Evolutionary conservation across 1,140 invertebrate genomes (phyloP).

Genomic region (Camponotus pennsylvanicus): DNA sequence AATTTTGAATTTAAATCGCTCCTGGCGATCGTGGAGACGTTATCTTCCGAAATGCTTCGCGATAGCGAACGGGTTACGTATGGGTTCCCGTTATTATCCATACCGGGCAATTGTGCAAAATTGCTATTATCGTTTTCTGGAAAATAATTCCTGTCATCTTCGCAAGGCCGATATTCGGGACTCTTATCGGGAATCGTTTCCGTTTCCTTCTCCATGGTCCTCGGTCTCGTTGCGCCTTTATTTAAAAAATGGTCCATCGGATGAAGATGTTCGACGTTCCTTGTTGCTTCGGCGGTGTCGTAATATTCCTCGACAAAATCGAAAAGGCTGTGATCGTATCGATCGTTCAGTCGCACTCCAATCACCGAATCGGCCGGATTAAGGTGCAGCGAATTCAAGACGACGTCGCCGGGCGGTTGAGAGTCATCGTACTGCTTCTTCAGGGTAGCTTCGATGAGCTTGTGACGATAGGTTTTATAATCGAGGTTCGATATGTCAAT

Average conservation of each 20-base stretch:
- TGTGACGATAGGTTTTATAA: conserved; percentile 78
- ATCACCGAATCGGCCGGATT: conserved; percentile 74
- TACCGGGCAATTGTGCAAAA: background rate
- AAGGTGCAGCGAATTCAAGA: conserved; percentile 79
- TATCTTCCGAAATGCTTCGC: background rate
- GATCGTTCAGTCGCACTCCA: conserved; percentile 64
- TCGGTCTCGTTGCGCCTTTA: conserved; percentile 59
- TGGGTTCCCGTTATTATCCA: conserved; percentile 42
- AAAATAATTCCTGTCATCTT: background rate
- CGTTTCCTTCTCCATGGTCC: conserved; percentile 66
- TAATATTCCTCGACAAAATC: conserved; percentile 75
- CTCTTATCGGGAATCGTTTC: conserved; percentile 25
- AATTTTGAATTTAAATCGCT: background rate
- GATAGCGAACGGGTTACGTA: no score
- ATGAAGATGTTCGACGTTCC: conserved; percentile 69
- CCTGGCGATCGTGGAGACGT: background rate
- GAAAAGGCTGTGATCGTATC: conserved; percentile 74
- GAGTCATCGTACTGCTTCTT: conserved; percentile 76
- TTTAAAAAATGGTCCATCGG: conserved; percentile 80
- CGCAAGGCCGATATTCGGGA: background rate
- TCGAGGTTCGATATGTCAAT: conserved; percentile 77
- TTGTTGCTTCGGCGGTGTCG: conserved; percentile 39
- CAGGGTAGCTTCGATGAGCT: conserved; percentile 77
- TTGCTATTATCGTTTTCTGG: background rate
- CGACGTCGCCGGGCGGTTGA: conserved; percentile 78